Conservation (phyloP, 1,140 invertebrate genomes). For the Pseudomyrmex flavicornis region DNA sequence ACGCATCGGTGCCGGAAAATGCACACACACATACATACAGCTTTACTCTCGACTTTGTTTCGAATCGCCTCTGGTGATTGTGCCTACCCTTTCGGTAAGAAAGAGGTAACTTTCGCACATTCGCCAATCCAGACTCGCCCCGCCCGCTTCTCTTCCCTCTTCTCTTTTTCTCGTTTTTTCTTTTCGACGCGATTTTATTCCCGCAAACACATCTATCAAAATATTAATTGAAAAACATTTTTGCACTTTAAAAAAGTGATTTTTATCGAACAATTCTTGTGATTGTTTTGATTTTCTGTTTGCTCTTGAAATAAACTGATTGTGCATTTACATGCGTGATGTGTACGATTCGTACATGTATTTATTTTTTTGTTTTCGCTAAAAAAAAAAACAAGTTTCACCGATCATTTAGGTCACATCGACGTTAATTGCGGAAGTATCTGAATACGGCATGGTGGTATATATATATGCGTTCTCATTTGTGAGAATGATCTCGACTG, state of each 20-base stretch:
- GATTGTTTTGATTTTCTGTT: too few relatives aligned
- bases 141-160: background rate
- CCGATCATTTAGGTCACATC: background rate
- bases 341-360: background rate
- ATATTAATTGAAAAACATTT: slow-evolving; percentile 11
- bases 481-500: slow-evolving; percentile 37
- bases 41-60: slow-evolving; percentile 28
- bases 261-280: slow-evolving; percentile 6
- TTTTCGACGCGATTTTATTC: slow-evolving; percentile 8
- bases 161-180: too few relatives aligned
- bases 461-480: slow-evolving; percentile 22
- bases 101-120: slow-evolving; percentile 1
- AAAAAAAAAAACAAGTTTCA: too few relatives aligned
- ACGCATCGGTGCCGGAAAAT: slow-evolving; percentile 8
- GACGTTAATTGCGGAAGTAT: slow-evolving; percentile 11
- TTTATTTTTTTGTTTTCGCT: background rate
- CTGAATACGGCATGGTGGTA: background rate
- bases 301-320: too few relatives aligned
- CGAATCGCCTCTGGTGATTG: slow-evolving; percentile 11
- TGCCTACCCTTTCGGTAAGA: background rate
- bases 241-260: slow-evolving; percentile 5
- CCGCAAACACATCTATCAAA: slow-evolving; percentile 20
- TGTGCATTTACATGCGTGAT: too few relatives aligned
- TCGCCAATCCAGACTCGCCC: slow-evolving; percentile 2
- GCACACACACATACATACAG: background rate